Evolutionary conservation across 1,140 invertebrate species (phyloP).

Genomic region (Neomicropteryx cornuta): DNA sequence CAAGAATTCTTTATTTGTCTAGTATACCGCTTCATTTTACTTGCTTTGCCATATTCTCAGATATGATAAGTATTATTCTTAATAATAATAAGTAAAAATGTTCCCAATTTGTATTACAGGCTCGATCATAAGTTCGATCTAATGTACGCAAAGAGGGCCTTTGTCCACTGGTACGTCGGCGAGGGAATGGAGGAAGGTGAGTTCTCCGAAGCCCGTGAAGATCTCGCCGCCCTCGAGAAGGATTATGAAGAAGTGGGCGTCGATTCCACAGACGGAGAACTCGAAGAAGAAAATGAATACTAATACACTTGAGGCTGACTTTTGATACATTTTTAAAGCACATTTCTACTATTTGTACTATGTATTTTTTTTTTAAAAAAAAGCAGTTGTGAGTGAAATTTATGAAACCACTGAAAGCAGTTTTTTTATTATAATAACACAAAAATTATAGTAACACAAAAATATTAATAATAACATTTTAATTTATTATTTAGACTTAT

Average conservation of each 20-base stretch:
- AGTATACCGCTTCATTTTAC: too few relatives aligned
- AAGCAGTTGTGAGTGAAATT: slow-evolving; percentile 6
- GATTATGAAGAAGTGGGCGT: slow-evolving; percentile 57
- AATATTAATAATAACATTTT: too few relatives aligned
- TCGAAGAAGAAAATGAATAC: slow-evolving; percentile 46
- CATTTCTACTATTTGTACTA: background rate
- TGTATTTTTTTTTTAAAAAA: background rate
- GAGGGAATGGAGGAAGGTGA: slow-evolving; percentile 76
- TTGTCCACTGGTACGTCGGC: slow-evolving; percentile 68
- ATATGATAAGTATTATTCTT: background rate
- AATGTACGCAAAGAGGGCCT: slow-evolving; percentile 67
- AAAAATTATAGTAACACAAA: slow-evolving; percentile 21
- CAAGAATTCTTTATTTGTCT: too few relatives aligned
- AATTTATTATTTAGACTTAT: too few relatives aligned
- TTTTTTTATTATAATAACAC: slow-evolving; percentile 17
- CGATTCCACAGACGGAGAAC: slow-evolving; percentile 48
- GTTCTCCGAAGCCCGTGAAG: slow-evolving; percentile 77
- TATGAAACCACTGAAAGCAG: slow-evolving; percentile 15
- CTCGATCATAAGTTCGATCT: slow-evolving; percentile 74
- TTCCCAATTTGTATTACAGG: slow-evolving; percentile 23
- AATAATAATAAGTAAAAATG: background rate
- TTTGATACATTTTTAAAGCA: background rate
- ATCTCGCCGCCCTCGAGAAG: slow-evolving; percentile 69
- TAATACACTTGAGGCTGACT: slow-evolving; percentile 23
- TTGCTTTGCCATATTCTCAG: too few relatives aligned